Conservation (phyloP, 1,140 invertebrate species). For the Magallana angulata region DNA sequence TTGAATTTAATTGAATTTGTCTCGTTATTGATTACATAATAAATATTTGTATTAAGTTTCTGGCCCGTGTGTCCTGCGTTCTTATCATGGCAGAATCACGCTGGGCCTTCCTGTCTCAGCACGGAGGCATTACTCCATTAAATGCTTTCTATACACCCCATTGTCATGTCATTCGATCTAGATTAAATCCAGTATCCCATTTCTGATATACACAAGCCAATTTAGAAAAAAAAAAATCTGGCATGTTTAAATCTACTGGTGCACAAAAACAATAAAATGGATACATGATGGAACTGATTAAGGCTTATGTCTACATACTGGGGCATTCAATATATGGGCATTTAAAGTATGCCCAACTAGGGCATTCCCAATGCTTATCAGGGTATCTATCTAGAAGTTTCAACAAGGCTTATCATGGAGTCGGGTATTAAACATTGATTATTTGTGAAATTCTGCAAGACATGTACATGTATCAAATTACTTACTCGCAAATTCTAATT, state of each 20-base stretch:
- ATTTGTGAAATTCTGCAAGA: conserved; percentile 9
- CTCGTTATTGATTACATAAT: conserved; percentile 24
- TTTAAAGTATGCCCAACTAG: not conserved
- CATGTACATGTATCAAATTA: not conserved
- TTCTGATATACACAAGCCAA: conserved; percentile 33
- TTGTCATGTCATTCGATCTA: conserved; percentile 34
- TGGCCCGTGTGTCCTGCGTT: not conserved
- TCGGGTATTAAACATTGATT: not conserved
- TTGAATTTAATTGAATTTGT: conserved; percentile 33
- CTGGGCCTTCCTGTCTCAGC: not conserved
- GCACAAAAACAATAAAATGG: conserved; percentile 19
- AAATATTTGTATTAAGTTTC: conserved; percentile 30
- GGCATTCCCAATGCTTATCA: conserved; percentile 13
- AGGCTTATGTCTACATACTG: conserved; percentile 13
- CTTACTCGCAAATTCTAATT: too few relatives aligned
- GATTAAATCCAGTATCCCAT: conserved; percentile 33
- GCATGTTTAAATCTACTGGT: conserved; percentile 12
- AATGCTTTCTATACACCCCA: not conserved
- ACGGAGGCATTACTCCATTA: not conserved
- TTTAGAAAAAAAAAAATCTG: conserved; percentile 26
- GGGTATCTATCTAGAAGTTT: not conserved
- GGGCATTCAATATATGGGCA: conserved; percentile 15
- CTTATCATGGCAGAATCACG: not conserved
- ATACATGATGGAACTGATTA: conserved; percentile 7
- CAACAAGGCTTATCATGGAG: conserved; percentile 18